Conservation (phyloP, 1,140 invertebrate genomes). For the Sycobia sp. region DNA sequence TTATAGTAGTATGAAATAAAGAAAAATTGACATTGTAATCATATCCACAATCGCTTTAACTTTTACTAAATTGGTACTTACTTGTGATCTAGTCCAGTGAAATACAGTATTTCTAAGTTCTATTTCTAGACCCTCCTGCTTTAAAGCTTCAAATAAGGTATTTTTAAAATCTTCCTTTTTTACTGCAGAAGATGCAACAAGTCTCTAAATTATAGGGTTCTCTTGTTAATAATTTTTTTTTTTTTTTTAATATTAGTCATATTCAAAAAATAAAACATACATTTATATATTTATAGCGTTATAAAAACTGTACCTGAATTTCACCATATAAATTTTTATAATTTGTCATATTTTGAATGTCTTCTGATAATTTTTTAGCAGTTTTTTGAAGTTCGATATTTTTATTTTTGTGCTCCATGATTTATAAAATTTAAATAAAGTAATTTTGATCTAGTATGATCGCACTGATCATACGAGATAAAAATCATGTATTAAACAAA, state of each 20-base stretch:
- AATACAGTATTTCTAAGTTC: constrained; percentile 82
- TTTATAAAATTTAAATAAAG: constrained; percentile 4
- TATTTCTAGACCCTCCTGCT: constrained; percentile 76
- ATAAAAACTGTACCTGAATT: constrained; percentile 61
- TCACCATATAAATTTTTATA: constrained; percentile 70
- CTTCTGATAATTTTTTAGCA: constrained; percentile 67
- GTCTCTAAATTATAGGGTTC: constrained; percentile 61
- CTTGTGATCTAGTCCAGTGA: constrained; percentile 74
- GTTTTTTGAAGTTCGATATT: constrained; percentile 67
- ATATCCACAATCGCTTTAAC: no score
- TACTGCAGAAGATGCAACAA: constrained; percentile 74
- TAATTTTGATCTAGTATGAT: neutral
- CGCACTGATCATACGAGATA: no score
- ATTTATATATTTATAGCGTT: constrained; percentile 12
- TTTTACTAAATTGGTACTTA: constrained; percentile 32
- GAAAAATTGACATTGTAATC: no score
- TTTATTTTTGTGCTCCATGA: constrained; percentile 37
- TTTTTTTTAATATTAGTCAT: neutral
- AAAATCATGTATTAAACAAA: neutral
- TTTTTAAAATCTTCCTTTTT: constrained; percentile 78
- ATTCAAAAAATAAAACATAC: neutral
- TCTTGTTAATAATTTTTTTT: neutral
- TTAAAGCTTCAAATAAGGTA: constrained; percentile 74
- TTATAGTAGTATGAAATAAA: no score
- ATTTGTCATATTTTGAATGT: constrained; percentile 68